These are phyloP conservation scores for Crypturellus undulatus DNA, from an alignment of 2,113 vertebrate genomes.

Conservation along the genomic window DNA sequence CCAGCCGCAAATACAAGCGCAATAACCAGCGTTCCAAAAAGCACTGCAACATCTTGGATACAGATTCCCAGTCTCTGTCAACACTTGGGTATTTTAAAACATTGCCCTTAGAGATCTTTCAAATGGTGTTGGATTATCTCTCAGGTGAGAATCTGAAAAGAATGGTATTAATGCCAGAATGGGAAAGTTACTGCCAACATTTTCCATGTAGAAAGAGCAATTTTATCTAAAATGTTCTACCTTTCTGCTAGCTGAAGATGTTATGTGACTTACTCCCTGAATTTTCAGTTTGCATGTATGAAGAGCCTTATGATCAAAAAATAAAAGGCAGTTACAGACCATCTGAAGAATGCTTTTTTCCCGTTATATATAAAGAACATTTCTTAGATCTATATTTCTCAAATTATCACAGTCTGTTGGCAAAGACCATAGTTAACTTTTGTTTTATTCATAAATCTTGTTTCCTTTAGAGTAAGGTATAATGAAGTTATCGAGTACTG, in stretches of 20 bases:
- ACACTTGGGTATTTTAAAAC: constrained; percentile 75
- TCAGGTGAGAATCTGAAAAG: constrained; percentile 72
- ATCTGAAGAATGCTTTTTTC: not conserved
- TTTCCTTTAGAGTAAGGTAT: not conserved
- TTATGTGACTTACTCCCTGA: not conserved
- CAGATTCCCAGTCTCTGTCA: constrained; percentile 56
- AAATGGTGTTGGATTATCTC: constrained; percentile 84
- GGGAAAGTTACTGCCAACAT: not conserved
- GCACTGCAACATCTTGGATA: not conserved
- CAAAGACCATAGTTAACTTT: not conserved
- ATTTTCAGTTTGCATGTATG: not conserved
- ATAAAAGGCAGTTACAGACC: not conserved
- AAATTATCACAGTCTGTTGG: not conserved
- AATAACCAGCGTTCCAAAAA: constrained; percentile 17
- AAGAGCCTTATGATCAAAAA: not conserved
- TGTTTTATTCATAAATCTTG: not conserved
- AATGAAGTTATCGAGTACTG: not conserved
- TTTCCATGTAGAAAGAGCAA: not conserved
- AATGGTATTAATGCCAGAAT: not conserved
- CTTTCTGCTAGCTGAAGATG: not conserved
- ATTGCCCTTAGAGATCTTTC: constrained; percentile 87
- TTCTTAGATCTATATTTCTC: not conserved
- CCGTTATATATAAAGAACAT: not conserved
- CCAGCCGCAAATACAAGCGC: constrained; percentile 36
- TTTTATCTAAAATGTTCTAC: not conserved